These are phyloP conservation scores for Cheilosia pagana DNA, from an alignment of 2,888 invertebrate genomes.

Conservation along the genomic window DNA sequence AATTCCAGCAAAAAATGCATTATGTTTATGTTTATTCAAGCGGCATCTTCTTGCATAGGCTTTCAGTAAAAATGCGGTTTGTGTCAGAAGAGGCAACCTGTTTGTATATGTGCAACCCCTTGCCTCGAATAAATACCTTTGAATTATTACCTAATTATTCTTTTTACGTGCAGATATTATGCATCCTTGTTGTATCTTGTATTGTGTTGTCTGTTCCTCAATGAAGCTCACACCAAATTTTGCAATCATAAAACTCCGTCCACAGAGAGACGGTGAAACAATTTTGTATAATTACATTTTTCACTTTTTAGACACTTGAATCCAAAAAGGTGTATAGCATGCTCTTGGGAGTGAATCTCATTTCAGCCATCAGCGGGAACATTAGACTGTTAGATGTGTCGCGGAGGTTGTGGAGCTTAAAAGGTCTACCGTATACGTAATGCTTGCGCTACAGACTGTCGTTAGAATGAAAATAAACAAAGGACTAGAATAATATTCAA, in stretches of 20 bases:
- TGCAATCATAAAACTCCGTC: not conserved
- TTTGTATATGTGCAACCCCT: too few species aligned
- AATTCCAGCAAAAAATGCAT: too few species aligned
- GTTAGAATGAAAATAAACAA: not conserved
- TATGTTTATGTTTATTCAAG: too few species aligned
- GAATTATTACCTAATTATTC: slow-evolving; percentile 5
- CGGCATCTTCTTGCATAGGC: too few species aligned
- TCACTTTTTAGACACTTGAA: not conserved
- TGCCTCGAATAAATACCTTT: not conserved
- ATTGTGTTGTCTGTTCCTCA: too few species aligned
- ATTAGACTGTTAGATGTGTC: not conserved
- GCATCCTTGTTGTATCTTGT: not conserved
- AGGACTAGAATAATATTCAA: not conserved
- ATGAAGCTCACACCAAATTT: not conserved
- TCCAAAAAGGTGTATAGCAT: not conserved
- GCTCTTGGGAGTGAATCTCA: not conserved
- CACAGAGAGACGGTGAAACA: not conserved
- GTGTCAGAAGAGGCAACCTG: too few species aligned
- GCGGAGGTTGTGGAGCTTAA: not conserved
- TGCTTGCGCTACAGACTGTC: not conserved
- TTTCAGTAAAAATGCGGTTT: too few species aligned
- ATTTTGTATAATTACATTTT: not conserved
- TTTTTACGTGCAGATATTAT: not conserved
- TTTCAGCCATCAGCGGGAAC: not conserved
- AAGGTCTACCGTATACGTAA: not conserved